Evolutionary conservation across 2,797 vertebrate genomes (phyloP).

Genomic region (Urocyon cinereoargenteus): DNA sequence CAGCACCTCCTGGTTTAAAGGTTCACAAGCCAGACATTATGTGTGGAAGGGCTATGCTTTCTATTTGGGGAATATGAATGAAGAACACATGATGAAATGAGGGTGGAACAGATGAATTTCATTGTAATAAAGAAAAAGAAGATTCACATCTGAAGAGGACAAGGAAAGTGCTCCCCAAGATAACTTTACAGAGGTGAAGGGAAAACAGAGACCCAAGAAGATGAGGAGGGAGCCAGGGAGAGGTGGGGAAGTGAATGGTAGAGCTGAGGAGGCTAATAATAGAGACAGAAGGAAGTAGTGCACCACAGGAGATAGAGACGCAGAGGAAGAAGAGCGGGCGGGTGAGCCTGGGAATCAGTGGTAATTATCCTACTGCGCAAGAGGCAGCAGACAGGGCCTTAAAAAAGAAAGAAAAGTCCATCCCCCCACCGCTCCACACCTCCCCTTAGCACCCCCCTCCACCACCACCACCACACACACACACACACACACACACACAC

Average conservation of each 20-base stretch:
- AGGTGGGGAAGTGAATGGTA: neutral
- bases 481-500: neutral
- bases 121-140: slow-evolving; percentile 35
- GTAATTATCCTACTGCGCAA: neutral
- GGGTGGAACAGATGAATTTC: neutral
- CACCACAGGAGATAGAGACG: slow-evolving; percentile 58
- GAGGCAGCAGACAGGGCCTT: neutral
- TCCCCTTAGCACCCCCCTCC: neutral
- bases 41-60: neutral
- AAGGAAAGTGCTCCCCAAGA: neutral
- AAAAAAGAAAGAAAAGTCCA: neutral
- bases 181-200: neutral
- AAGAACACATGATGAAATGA: neutral
- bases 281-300: slow-evolving; percentile 76
- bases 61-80: slow-evolving; percentile 11
- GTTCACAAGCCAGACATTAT: neutral
- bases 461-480: neutral
- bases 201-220: neutral
- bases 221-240: neutral
- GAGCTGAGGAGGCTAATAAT: slow-evolving; percentile 67
- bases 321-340: slow-evolving; percentile 42
- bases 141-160: neutral
- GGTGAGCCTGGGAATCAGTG: neutral
- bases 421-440: neutral
- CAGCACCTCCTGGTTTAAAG: neutral